Base-by-base conservation (phyloP, 2,888 invertebrate species). In the Nudaria mundana region DNA sequence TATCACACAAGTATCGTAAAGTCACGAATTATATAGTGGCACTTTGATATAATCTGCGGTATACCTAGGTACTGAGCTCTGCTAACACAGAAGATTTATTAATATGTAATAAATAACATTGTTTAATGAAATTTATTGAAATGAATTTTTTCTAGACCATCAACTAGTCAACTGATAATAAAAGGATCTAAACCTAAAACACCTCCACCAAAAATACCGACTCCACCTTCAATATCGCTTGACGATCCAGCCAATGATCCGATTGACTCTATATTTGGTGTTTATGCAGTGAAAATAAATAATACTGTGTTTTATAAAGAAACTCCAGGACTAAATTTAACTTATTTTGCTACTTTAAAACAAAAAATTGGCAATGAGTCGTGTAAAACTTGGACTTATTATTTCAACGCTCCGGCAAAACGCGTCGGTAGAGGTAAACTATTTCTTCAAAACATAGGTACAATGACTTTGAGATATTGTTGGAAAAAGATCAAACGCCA, bases 401-500 rank as follows among this genome's bases (percentile, higher is more conserved):
- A 88, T 44, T 85, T 86, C 35, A 85, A 85, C 40, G 70, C 73
- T 3, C 75, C 80, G 0, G 40, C 66, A 7, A 74, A 69, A 35
- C 69, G 66, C 56, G 70, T 71, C 2, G 80, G 81, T 0, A 71
- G 83, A 52, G 68, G 71, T 46, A 78, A 75, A 50, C 53, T 91
- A 3, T 67, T 54, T 43, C 52, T 91, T 1, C 73, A 90, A 55
- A 91, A 91, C 52, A 71, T 85, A 5, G 91, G 91, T n/a, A 88
- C 86, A 7, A 78, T 81, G 0, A 63, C 82, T 3, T 55, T 91
- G 6, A 68, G 77, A 40, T 90, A 89, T 57, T 82, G 83, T 38
- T 91, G 91, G 91, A 82, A 81, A 44, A 79, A 71, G 61, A 56
- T 85, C 8, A 77, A 69, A 43, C 66, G 61, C 30, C 44, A 69